Conservation (phyloP, 2,797 vertebrate genomes). For the Hypotaenidia okinawae region DNA sequence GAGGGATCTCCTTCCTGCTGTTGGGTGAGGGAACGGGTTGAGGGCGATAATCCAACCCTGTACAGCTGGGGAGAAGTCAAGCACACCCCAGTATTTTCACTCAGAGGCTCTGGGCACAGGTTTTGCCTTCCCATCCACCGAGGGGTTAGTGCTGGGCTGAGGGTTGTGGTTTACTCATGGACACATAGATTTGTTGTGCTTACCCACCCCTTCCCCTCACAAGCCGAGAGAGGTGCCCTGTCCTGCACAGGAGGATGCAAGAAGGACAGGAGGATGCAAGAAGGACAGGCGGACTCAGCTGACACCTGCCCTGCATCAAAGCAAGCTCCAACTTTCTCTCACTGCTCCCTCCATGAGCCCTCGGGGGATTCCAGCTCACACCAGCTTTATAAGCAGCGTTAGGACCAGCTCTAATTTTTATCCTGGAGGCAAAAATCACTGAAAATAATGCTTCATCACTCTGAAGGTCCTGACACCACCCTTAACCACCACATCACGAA, state of each 20-base stretch:
- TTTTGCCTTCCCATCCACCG: neutral
- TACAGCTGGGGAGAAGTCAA: neutral
- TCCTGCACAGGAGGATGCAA: neutral
- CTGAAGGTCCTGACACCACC: conserved; percentile 66
- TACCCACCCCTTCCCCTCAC: neutral
- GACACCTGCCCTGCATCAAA: neutral
- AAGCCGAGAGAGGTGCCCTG: neutral
- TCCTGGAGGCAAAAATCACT: conserved; percentile 60
- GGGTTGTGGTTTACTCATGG: neutral
- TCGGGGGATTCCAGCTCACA: conserved; percentile 12
- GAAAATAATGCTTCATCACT: conserved; percentile 54
- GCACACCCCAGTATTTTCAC: neutral
- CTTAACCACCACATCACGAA: conserved; percentile 57
- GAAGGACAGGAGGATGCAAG: neutral
- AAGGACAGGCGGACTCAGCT: rapidly evolving
- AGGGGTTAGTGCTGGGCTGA: neutral
- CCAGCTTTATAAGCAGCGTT: neutral
- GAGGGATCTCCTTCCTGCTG: neutral
- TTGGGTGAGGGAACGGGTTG: neutral
- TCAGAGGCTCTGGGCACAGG: neutral
- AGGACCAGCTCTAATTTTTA: conserved; percentile 41
- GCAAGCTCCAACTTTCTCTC: neutral
- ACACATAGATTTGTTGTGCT: rapidly evolving
- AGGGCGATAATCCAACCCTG: rapidly evolving
- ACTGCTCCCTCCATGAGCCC: neutral